These are phyloP conservation scores for Syritta pipiens DNA, from an alignment of 2,888 invertebrate genomes.

Conservation along the genomic window DNA sequence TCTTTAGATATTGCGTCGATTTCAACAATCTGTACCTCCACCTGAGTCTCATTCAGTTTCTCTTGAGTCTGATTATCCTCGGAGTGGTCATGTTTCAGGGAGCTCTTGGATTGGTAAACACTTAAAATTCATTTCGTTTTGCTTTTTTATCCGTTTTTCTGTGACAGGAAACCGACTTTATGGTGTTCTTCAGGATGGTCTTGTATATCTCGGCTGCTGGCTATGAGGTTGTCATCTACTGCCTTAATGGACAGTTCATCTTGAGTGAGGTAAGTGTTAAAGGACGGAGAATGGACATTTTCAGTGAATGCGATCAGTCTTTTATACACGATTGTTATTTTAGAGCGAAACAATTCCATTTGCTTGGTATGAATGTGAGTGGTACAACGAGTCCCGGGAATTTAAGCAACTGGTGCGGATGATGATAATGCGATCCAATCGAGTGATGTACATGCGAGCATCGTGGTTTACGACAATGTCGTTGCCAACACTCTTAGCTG, in stretches of 20 bases:
- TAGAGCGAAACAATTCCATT: constrained; percentile 73
- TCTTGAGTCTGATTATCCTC: constrained; percentile 73
- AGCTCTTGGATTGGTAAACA: constrained; percentile 72
- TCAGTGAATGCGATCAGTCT: too few relatives aligned
- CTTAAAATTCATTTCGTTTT: background rate
- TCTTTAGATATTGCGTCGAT: constrained; percentile 71
- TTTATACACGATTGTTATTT: background rate
- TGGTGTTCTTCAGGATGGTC: constrained; percentile 70
- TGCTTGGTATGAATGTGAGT: constrained; percentile 73
- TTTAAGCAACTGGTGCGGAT: constrained; percentile 72
- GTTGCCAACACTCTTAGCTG: constrained; percentile 72
- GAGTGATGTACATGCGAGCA: constrained; percentile 71
- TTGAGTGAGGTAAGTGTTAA: too few relatives aligned
- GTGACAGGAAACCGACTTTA: constrained; percentile 33
- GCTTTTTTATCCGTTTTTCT: background rate
- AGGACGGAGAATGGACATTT: too few relatives aligned
- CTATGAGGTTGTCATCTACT: constrained; percentile 74
- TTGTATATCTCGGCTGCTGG: constrained; percentile 73
- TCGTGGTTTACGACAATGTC: constrained; percentile 74
- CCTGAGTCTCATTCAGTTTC: constrained; percentile 73
- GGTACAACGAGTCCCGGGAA: constrained; percentile 74
- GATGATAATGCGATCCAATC: constrained; percentile 73
- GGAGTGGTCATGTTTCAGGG: constrained; percentile 74
- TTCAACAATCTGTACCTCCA: constrained; percentile 73
- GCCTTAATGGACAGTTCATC: constrained; percentile 75